Evolutionary conservation across 2,888 invertebrate genomes (phyloP).

Genomic region (Megaustenia siamemsis): DNA sequence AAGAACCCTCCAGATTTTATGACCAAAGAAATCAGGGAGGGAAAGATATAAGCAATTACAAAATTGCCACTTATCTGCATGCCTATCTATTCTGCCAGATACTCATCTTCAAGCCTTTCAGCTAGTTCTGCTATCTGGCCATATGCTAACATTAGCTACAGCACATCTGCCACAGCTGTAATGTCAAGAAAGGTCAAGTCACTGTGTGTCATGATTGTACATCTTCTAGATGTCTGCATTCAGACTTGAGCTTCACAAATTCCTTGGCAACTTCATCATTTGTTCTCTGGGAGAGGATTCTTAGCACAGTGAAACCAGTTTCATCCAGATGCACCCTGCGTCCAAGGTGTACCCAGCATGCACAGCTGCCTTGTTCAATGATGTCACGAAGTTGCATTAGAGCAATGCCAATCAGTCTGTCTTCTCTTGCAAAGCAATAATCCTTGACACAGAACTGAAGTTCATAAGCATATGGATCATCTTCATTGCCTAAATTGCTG

Average conservation of each 20-base stretch:
- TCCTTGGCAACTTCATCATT: conserved; percentile 99
- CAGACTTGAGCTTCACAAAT: conserved; percentile 99
- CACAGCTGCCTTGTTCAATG: conserved; percentile 95
- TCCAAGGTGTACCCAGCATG: conserved; percentile 92
- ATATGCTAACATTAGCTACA: neutral
- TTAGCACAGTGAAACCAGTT: conserved; percentile 86
- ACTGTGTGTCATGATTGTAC: conserved; percentile 57
- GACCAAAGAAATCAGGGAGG: neutral
- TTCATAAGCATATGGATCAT: conserved; percentile 96
- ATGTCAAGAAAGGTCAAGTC: neutral
- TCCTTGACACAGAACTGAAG: conserved; percentile 98
- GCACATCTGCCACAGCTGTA: neutral
- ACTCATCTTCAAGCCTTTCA: neutral
- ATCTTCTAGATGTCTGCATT: conserved; percentile 81
- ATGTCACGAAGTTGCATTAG: conserved; percentile 98
- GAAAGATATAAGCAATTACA: too few relatives aligned
- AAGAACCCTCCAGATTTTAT: too few relatives aligned
- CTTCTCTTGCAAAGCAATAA: conserved; percentile 98
- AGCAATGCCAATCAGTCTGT: conserved; percentile 94
- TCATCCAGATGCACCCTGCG: conserved; percentile 99
- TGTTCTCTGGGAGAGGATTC: conserved; percentile 92
- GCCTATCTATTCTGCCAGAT: too few relatives aligned
- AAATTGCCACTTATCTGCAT: too few relatives aligned
- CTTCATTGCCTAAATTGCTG: conserved; percentile 98
- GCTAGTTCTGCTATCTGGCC: neutral